Percentiles rank a stretch among this genome's conserved stretches.
Conservation (phyloP, 2,113 vertebrate species). For the Gallinago media region DNA sequence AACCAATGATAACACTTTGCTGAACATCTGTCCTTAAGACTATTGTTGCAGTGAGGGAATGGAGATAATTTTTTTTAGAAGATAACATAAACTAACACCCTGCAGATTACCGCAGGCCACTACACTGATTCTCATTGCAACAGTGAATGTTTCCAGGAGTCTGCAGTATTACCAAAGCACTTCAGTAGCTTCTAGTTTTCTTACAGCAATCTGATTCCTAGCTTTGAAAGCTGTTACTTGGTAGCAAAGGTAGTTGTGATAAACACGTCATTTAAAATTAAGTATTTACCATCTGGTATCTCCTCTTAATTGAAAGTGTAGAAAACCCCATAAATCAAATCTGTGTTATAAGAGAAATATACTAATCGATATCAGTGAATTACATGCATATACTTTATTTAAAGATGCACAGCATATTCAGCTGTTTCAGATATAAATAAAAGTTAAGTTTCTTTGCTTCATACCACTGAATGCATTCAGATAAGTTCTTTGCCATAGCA, state of each 20-base stretch:
- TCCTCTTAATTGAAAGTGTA: neutral
- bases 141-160: neutral
- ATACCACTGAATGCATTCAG: neutral
- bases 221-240: neutral
- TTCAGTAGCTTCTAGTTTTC: neutral
- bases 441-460: neutral
- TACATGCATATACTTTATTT: neutral
- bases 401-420: neutral
- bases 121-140: neutral
- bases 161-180: neutral
- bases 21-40: neutral
- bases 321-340: slow-evolving; percentile 32
- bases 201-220: neutral
- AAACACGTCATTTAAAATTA: slow-evolving; percentile 41
- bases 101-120: neutral
- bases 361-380: neutral
- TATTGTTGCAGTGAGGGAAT: neutral
- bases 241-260: slow-evolving; percentile 25
- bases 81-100: neutral
- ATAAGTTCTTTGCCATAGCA: neutral
- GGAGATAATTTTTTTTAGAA: neutral
- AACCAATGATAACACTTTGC: neutral
- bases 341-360: slow-evolving; percentile 2
- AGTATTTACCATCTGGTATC: slow-evolving; percentile 14
- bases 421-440: slow-evolving; percentile 1